phyloP scores from a whole-genome alignment of 2,888 invertebrate genomes.

The Calephelis perditalis region DNA sequence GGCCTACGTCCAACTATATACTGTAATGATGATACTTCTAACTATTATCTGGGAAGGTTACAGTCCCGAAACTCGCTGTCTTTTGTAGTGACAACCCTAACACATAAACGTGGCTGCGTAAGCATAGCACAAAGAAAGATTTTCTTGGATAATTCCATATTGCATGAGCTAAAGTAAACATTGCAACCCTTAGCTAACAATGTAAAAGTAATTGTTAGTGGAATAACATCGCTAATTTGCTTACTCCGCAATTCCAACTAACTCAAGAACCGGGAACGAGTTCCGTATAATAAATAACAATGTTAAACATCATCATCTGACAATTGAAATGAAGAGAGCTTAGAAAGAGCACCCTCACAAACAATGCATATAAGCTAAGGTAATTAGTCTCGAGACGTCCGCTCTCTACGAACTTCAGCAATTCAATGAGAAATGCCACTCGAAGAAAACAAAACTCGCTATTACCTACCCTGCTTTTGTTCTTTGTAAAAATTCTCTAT shows the following conservation, averaged over 20 bases:
- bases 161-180: slow-evolving; percentile 37
- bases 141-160: slow-evolving; percentile 20
- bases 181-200: slow-evolving; percentile 48
- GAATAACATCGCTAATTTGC: slow-evolving; percentile 67
- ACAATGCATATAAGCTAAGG: slow-evolving; percentile 62
- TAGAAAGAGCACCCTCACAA: slow-evolving; percentile 51
- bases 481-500: slow-evolving; percentile 70
- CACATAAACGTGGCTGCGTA: neutral
- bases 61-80: no score
- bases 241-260: slow-evolving; percentile 56
- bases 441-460: slow-evolving; percentile 73
- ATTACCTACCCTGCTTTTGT: slow-evolving; percentile 75
- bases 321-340: slow-evolving; percentile 52
- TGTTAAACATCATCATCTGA: slow-evolving; percentile 53
- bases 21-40: no score
- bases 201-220: slow-evolving; percentile 47
- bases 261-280: slow-evolving; percentile 40
- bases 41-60: no score
- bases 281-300: slow-evolving; percentile 65
- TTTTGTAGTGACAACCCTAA: no score
- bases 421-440: slow-evolving; percentile 70
- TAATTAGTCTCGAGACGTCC: slow-evolving; percentile 71
- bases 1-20: no score
- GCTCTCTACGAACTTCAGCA: slow-evolving; percentile 53
- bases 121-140: slow-evolving; percentile 2